phyloP scores from a whole-genome alignment of 2,888 invertebrate genomes.

The Mythimna lalbum region DNA sequence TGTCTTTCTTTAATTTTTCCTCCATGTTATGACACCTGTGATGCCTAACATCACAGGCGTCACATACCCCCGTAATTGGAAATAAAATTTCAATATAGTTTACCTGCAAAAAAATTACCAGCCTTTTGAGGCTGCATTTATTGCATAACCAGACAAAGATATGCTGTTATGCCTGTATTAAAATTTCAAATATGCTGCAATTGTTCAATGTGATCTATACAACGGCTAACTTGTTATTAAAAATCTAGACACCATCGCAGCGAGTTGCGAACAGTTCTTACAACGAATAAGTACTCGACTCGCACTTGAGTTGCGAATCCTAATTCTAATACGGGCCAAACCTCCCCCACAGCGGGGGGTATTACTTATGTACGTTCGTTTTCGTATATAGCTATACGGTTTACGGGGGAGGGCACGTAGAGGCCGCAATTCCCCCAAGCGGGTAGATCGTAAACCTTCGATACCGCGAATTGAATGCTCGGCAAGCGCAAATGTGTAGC shows the following conservation, averaged over 20 bases:
- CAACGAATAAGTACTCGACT: slow-evolving; percentile 70
- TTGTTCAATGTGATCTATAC: not conserved
- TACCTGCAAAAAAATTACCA: too few relatives aligned
- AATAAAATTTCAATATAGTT: too few relatives aligned
- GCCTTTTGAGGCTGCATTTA: too few relatives aligned
- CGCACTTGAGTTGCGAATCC: slow-evolving; percentile 82
- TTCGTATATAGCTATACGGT: slow-evolving; percentile 75
- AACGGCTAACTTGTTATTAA: not conserved
- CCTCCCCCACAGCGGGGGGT: slow-evolving; percentile 73
- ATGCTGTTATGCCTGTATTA: not conserved
- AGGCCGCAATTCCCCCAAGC: slow-evolving; percentile 89
- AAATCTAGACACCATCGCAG: slow-evolving; percentile 2
- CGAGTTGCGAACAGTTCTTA: slow-evolving; percentile 55
- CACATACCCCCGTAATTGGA: too few relatives aligned
- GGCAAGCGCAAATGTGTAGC: slow-evolving; percentile 83
- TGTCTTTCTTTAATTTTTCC: too few relatives aligned
- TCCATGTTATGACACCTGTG: too few relatives aligned
- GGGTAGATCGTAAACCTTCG: slow-evolving; percentile 88
- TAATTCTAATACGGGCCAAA: slow-evolving; percentile 84
- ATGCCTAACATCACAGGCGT: too few relatives aligned
- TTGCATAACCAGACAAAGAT: not conserved
- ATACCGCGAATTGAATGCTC: slow-evolving; percentile 89
- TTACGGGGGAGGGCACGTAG: slow-evolving; percentile 83
- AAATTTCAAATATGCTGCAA: not conserved
- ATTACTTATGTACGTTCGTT: slow-evolving; percentile 84